These are phyloP conservation scores for Amazona vittata DNA, from an alignment of 2,113 vertebrate genomes.

Conservation along the genomic window DNA sequence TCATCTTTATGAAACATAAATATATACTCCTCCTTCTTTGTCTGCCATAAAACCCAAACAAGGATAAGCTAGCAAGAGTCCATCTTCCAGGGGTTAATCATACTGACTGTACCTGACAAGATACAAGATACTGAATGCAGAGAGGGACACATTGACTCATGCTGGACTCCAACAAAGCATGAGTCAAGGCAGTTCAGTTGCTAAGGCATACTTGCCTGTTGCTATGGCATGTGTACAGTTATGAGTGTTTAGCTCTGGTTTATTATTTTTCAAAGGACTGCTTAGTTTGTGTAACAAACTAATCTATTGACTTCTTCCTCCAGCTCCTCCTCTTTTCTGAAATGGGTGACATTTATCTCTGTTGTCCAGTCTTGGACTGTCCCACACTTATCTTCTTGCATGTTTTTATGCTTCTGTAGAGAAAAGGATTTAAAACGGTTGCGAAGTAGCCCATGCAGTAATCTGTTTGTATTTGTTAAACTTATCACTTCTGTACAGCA, in stretches of 20 bases:
- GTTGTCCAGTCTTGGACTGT: not conserved
- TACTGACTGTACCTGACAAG: not conserved
- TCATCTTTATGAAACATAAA: not conserved
- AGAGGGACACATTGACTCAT: not conserved
- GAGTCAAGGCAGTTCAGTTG: not conserved
- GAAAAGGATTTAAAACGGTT: not conserved
- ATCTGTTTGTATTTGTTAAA: not conserved
- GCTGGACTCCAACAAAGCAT: not conserved
- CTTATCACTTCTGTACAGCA: not conserved
- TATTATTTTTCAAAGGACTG: not conserved
- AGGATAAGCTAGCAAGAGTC: not conserved
- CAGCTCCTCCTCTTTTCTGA: not conserved
- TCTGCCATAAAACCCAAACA: not conserved
- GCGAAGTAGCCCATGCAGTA: not conserved
- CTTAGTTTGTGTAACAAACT: not conserved
- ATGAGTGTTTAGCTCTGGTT: not conserved
- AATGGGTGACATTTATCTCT: not conserved
- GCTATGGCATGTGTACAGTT: not conserved
- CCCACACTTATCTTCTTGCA: not conserved
- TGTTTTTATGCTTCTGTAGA: not conserved
- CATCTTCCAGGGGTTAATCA: not conserved
- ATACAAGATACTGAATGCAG: not conserved
- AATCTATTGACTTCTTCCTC: not conserved
- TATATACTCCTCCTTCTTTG: not conserved
- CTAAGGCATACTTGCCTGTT: conserved; percentile 23